A percentile compares a stretch with the other conserved stretches of the same genome.
These are phyloP conservation scores for Sussaba pulchella DNA, from an alignment of 2,888 invertebrate species.

Conservation along the genomic window DNA sequence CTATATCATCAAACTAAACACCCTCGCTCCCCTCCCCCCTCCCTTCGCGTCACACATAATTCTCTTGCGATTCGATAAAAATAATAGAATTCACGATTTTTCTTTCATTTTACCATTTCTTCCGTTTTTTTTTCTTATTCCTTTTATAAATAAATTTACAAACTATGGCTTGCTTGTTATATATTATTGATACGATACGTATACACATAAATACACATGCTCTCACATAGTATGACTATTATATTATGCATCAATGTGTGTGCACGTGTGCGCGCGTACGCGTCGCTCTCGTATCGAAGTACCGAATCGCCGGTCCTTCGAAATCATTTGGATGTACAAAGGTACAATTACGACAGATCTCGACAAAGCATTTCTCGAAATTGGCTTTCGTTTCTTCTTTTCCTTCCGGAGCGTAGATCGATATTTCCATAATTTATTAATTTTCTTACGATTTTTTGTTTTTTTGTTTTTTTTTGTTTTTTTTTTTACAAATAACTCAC, in stretches of 20 bases:
- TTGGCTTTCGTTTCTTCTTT: too few relatives aligned
- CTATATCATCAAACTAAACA: slow-evolving; percentile 63
- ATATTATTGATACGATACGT: slow-evolving; percentile 72
- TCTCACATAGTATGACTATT: slow-evolving; percentile 47
- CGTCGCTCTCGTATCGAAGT: slow-evolving; percentile 34
- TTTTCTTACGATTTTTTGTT: too few relatives aligned
- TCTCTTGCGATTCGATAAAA: slow-evolving; percentile 54
- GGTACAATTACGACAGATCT: slow-evolving; percentile 7
- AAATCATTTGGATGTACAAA: not conserved
- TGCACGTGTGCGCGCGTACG: slow-evolving; percentile 66
- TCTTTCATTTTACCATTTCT: slow-evolving; percentile 42
- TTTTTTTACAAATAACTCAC: slow-evolving; percentile 14
- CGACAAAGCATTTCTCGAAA: slow-evolving; percentile 24
- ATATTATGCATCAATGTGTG: slow-evolving; percentile 45
- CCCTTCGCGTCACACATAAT: slow-evolving; percentile 60
- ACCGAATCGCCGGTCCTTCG: not conserved
- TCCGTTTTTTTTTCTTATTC: slow-evolving; percentile 51
- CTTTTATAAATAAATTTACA: slow-evolving; percentile 75
- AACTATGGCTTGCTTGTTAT: slow-evolving; percentile 72
- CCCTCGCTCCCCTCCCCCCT: too few relatives aligned
- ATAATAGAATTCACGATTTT: slow-evolving; percentile 42
- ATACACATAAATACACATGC: slow-evolving; percentile 67
- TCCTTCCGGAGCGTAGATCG: not conserved
- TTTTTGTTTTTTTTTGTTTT: slow-evolving; percentile 12
- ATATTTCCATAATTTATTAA: slow-evolving; percentile 27